Percentiles rank a stretch among this genome's conserved stretches.
phyloP scores from a whole-genome alignment of 2,113 vertebrate species.

The Thryonomys swinderianus region DNA sequence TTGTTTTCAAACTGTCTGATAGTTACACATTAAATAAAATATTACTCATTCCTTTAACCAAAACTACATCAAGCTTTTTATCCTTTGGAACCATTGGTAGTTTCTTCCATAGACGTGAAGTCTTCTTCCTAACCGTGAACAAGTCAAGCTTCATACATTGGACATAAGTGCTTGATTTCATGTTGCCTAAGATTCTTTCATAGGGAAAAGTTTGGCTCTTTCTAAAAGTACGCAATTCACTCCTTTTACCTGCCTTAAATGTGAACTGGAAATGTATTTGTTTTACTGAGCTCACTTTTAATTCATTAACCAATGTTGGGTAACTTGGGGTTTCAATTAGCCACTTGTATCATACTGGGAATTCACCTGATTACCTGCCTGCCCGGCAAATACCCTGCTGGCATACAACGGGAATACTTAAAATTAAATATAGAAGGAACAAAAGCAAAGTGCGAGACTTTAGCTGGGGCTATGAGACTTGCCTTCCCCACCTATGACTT shows the following conservation, averaged over 20 bases:
- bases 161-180: not conserved
- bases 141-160: not conserved
- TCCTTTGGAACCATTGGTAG: not conserved
- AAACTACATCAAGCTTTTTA: not conserved
- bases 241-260: not conserved
- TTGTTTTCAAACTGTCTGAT: not conserved
- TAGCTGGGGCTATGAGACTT: not conserved
- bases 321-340: not conserved
- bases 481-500: conserved; percentile 42
- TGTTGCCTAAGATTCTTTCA: not conserved
- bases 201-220: not conserved
- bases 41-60: not conserved
- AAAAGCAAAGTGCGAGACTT: conserved; percentile 2
- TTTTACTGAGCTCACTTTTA: conserved; percentile 33
- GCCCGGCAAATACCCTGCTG: not conserved
- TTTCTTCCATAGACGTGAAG: not conserved
- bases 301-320: not conserved
- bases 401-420: not conserved
- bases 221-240: not conserved
- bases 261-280: not conserved
- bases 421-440: conserved; percentile 6
- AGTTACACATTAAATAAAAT: not conserved
- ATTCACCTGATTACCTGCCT: conserved; percentile 24
- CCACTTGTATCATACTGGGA: not conserved
- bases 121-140: not conserved